A percentile compares a stretch with the other conserved stretches of the same genome.
Evolutionary conservation across 2,797 vertebrate species (phyloP).

Genomic region (Tragelaphus oryx): DNA sequence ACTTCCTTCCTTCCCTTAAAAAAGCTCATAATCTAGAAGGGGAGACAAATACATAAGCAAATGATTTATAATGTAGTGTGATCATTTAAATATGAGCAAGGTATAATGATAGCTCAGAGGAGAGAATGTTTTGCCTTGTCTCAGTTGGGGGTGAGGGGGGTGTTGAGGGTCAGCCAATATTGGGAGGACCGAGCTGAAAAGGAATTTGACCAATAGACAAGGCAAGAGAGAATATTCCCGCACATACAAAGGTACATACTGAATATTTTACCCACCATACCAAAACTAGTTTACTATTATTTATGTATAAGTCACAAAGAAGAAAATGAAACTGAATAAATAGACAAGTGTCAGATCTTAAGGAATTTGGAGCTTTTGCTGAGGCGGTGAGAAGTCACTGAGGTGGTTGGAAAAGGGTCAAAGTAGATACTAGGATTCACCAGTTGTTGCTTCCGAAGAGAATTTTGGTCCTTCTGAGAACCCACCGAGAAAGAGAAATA

Average conservation of each 20-base stretch:
- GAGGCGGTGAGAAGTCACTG: neutral
- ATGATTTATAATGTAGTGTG: neutral
- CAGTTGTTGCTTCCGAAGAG: neutral
- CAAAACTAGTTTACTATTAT: neutral
- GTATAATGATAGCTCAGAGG: neutral
- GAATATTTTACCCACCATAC: neutral
- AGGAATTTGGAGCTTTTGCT: neutral
- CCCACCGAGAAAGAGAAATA: neutral
- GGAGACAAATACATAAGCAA: neutral
- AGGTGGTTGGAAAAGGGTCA: neutral
- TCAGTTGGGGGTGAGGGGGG: neutral
- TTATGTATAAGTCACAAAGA: neutral
- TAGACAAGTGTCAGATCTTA: neutral
- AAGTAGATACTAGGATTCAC: neutral
- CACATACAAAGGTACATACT: neutral
- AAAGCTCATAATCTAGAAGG: neutral
- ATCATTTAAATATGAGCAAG: neutral
- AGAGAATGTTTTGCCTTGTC: neutral
- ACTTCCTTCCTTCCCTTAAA: neutral
- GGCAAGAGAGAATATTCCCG: neutral
- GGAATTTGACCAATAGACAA: neutral
- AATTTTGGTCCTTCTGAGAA: slow-evolving; percentile 1
- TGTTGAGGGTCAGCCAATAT: neutral
- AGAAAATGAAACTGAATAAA: neutral
- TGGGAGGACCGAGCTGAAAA: neutral